Conservation (phyloP, 2,888 invertebrate genomes). For the Hydrotaea diabolus region DNA sequence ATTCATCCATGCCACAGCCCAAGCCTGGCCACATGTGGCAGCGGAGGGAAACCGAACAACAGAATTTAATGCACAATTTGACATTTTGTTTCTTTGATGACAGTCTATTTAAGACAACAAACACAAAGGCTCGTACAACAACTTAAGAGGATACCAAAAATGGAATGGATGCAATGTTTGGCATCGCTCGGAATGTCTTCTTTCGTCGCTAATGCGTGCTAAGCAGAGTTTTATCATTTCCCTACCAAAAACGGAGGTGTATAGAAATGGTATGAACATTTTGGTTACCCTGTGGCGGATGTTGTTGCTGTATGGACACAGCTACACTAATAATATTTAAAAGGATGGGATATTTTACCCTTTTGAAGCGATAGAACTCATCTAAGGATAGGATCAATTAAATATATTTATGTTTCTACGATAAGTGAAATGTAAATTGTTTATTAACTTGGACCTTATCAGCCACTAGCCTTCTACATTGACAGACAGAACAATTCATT, state of each 20-base stretch:
- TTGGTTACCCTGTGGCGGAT: not conserved
- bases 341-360: too few relatives aligned
- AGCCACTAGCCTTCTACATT: too few relatives aligned
- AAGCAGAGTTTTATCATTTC: slow-evolving; percentile 5
- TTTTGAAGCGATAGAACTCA: too few relatives aligned
- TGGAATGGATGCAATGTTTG: not conserved
- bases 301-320: too few relatives aligned
- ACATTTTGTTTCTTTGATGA: slow-evolving; percentile 23
- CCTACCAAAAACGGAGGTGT: not conserved
- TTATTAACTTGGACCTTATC: too few relatives aligned
- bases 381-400: too few relatives aligned
- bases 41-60: not conserved
- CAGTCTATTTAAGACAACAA: slow-evolving; percentile 10
- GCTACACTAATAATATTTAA: too few relatives aligned
- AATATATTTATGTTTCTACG: too few relatives aligned
- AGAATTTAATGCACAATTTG: slow-evolving; percentile 34
- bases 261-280: not conserved
- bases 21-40: not conserved
- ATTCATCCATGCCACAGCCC: not conserved
- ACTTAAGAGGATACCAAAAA: not conserved
- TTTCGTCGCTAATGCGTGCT: slow-evolving; percentile 23
- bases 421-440: too few relatives aligned
- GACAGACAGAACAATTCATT: too few relatives aligned
- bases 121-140: not conserved
- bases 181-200: not conserved